Evolutionary conservation across 2,888 invertebrate genomes (phyloP), one percentile per base, ranked within the genome.

Genomic region (Macrosoma leucophasiata): DNA sequence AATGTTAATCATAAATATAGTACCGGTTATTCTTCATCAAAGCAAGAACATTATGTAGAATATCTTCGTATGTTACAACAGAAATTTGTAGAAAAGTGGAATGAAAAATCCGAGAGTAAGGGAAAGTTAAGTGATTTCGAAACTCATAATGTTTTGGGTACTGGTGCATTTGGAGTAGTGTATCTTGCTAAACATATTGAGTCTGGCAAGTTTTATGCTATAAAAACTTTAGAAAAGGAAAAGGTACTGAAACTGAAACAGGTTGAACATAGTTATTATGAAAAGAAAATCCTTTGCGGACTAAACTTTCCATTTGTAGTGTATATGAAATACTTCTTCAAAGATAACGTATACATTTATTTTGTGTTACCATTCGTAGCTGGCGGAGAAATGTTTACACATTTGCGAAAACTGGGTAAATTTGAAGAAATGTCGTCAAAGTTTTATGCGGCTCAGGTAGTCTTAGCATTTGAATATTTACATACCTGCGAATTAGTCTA

Each of bases 381-480:
- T 38, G 96, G 96, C 0, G 96, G 96, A 0, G 96, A 96, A 70
- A 89, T 96, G 89, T 96, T 95, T 59, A 88, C 89, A 1, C 90
- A 92, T 60, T 79, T 94, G 33, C 86, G 91, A 34, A 88, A 86
- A 58, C 74, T 76, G 54, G 86, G 84, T 2, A 87, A 86, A 47
- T 90, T 91, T 71, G 90, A 91, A 43, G 96, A 97, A 70, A 84
- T 86, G 14, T 85, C 92, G 43, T 86, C 95, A 0, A 91, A 90
- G 57, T 97, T 97, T 82, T 98, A 96, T 72, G 94, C 91, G 0
- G 91, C 94, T 13, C 97, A 98, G 85, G 93, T 97, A 2, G 86
- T 94, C 29, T 74, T 98, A 41, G 95, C 92, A 0, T 81, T 98
- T 33, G 97, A 98, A 71, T 98, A 97, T 72, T 81, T 98, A 29